phyloP scores from a whole-genome alignment of 2,797 vertebrate genomes.

The Myripristis jacobus region DNA sequence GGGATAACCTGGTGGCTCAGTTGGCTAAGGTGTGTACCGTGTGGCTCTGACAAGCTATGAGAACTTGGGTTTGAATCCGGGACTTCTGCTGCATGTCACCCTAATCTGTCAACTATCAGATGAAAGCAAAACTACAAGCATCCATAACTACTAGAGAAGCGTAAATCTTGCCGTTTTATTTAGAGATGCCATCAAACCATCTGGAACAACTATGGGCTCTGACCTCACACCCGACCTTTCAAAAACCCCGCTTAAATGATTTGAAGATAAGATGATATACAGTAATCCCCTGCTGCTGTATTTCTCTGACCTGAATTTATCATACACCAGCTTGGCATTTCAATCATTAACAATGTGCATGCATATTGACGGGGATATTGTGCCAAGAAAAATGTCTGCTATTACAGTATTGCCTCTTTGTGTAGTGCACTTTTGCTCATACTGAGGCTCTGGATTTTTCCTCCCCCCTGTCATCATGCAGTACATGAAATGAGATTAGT shows the following conservation, averaged over 20 bases:
- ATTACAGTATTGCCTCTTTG: background rate
- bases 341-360: constrained; percentile 14
- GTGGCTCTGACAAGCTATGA: no score
- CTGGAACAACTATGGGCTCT: background rate
- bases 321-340: background rate
- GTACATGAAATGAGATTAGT: constrained; percentile 48
- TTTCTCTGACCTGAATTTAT: constrained; percentile 2
- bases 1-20: no score
- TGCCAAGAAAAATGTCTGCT: constrained; percentile 15
- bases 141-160: no score
- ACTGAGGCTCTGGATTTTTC: constrained; percentile 27
- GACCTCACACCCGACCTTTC: background rate
- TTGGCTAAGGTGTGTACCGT: no score
- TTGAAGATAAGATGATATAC: constrained; percentile 38
- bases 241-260: constrained; percentile 3
- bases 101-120: background rate
- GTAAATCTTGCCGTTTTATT: background rate
- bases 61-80: no score
- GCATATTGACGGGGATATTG: constrained; percentile 3
- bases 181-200: background rate
- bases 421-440: background rate
- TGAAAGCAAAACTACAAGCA: background rate
- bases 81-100: background rate
- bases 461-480: constrained; percentile 42
- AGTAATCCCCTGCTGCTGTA: constrained; percentile 3